phyloP scores from a whole-genome alignment of 2,888 invertebrate species.

The Willowsia nigromaculata region DNA sequence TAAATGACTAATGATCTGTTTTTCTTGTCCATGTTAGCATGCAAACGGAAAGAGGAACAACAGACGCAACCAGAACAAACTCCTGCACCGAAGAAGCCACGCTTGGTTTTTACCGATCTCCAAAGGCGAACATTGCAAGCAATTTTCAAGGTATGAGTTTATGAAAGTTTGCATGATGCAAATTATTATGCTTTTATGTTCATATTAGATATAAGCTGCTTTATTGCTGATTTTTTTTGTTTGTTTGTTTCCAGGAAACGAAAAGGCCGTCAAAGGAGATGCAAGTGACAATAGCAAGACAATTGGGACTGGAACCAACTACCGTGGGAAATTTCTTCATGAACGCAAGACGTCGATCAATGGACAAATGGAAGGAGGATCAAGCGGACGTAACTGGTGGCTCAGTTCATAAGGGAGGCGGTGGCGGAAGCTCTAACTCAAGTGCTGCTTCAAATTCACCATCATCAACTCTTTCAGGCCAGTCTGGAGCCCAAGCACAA shows the following conservation, averaged over 20 bases:
- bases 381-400: slow-evolving; percentile 48
- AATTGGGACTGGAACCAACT: slow-evolving; percentile 96
- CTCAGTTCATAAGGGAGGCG: slow-evolving; percentile 58
- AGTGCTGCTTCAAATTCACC: slow-evolving; percentile 68
- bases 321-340: slow-evolving; percentile 99
- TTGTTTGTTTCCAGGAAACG: slow-evolving; percentile 88
- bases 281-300: slow-evolving; percentile 99
- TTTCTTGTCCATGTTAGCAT: slow-evolving; percentile 83
- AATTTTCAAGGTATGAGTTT: slow-evolving; percentile 96
- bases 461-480: slow-evolving; percentile 65
- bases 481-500: slow-evolving; percentile 73
- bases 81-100: slow-evolving; percentile 98
- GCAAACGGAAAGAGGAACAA: slow-evolving; percentile 97
- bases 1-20: neutral
- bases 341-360: slow-evolving; percentile 98
- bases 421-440: slow-evolving; percentile 71
- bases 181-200: too few species aligned
- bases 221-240: neutral
- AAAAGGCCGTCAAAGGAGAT: slow-evolving; percentile 99
- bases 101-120: slow-evolving; percentile 99
- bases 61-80: slow-evolving; percentile 86
- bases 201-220: too few species aligned
- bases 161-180: neutral
- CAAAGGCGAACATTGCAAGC: slow-evolving; percentile 99
- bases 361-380: slow-evolving; percentile 99